Percentiles rank a stretch among this genome's conserved stretches.
phyloP scores from a whole-genome alignment of 2,113 vertebrate genomes.

The Pipa parva region DNA sequence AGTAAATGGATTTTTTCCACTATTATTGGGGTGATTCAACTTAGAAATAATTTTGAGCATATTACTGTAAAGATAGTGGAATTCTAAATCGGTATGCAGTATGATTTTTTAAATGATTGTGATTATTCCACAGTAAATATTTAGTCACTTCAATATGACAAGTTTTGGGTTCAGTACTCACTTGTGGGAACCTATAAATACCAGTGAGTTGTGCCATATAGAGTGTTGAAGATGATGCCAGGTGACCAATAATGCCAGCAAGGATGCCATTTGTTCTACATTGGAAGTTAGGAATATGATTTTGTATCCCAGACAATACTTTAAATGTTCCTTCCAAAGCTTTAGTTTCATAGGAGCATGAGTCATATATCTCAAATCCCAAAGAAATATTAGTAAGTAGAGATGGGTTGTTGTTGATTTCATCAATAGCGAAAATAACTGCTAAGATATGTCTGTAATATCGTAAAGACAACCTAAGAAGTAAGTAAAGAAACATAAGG shows the following conservation, averaged over 20 bases:
- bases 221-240: not conserved
- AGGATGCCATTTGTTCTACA: not conserved
- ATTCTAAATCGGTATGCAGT: too few species aligned
- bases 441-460: conserved; percentile 19
- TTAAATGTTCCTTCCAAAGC: conserved; percentile 1
- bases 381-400: conserved; percentile 26
- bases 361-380: conserved; percentile 23
- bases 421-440: conserved; percentile 5
- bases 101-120: not conserved
- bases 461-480: not conserved
- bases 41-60: too few species aligned
- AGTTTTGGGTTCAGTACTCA: conserved; percentile 16
- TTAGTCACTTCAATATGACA: too few species aligned
- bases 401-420: conserved; percentile 9
- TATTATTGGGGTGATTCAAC: too few species aligned
- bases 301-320: conserved; percentile 15
- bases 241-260: conserved; percentile 9
- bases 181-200: conserved; percentile 12
- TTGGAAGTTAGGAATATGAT: conserved; percentile 4
- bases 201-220: conserved; percentile 8
- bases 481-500: too few species aligned
- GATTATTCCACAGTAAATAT: too few species aligned
- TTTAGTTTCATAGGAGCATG: conserved; percentile 9
- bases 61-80: too few species aligned
- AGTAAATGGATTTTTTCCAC: too few species aligned